Conservation (phyloP, 2,113 vertebrate species). For the Dipodomys spectabilis region DNA sequence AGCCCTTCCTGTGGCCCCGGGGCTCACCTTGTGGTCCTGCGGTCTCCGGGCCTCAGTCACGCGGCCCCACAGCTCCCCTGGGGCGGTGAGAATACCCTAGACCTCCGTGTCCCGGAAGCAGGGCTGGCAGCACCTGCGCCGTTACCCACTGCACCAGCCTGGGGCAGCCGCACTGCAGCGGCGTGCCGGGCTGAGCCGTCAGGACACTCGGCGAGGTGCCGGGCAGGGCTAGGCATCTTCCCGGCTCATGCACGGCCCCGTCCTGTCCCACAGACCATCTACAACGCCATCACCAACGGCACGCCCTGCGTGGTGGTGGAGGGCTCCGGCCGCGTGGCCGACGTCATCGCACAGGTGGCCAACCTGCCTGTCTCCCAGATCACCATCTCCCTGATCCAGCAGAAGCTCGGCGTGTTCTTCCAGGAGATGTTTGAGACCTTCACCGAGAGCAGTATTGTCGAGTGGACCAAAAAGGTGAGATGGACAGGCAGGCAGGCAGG, state of each 20-base stretch:
- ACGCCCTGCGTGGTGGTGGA: conserved; percentile 96
- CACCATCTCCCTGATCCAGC: conserved; percentile 89
- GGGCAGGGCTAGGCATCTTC: accelerated
- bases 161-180: background rate
- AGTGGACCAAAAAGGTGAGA: conserved; percentile 96
- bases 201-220: accelerated
- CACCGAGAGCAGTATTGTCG: conserved; percentile 86
- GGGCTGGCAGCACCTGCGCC: no score
- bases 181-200: accelerated
- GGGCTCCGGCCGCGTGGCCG: conserved; percentile 95
- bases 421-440: conserved; percentile 89
- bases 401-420: conserved; percentile 90
- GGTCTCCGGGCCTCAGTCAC: no score
- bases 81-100: accelerated
- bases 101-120: accelerated
- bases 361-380: conserved; percentile 86
- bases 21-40: no score
- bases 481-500: accelerated
- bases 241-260: background rate
- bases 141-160: no score
- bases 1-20: no score
- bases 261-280: conserved; percentile 90
- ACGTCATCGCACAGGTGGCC: conserved; percentile 94
- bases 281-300: conserved; percentile 91
- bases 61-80: no score